phyloP scores from a whole-genome alignment of 2,797 vertebrate species.

The Phataginus tricuspis region DNA sequence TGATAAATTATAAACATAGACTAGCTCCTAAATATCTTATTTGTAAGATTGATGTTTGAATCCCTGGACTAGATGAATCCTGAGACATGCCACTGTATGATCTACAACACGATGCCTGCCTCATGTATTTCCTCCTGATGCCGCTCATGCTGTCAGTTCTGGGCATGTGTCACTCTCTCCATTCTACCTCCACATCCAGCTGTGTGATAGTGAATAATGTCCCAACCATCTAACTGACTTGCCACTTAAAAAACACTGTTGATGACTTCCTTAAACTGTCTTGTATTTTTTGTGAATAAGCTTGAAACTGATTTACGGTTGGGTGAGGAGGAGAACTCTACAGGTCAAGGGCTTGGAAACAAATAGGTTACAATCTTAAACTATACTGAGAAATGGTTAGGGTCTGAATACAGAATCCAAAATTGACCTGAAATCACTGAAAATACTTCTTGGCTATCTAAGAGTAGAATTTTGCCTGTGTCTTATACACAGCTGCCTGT shows the following conservation, averaged over 20 bases:
- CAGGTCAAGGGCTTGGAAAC: conserved; percentile 39
- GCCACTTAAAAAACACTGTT: not conserved
- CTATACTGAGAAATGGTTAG: conserved; percentile 5
- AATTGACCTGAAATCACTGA: conserved; percentile 46
- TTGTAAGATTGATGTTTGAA: not conserved
- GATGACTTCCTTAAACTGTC: not conserved
- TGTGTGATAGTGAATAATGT: not conserved
- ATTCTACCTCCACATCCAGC: not conserved
- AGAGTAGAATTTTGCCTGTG: conserved; percentile 50
- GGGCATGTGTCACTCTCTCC: not conserved
- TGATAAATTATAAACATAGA: conserved; percentile 7
- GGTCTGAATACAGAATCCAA: conserved; percentile 31
- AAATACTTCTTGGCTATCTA: conserved; percentile 57
- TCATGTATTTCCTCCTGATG: not conserved
- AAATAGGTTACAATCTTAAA: not conserved
- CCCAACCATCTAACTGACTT: not conserved
- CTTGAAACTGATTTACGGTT: not conserved
- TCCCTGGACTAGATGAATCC: not conserved
- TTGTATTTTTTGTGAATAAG: not conserved
- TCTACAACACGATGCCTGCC: not conserved
- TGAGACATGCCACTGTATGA: not conserved
- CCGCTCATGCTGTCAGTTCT: not conserved
- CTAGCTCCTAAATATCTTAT: not conserved
- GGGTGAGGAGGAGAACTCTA: not conserved
- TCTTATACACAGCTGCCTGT: conserved; percentile 66